phyloP scores from a whole-genome alignment of 2,797 vertebrate species.

The Micropoecilia bifurca region DNA sequence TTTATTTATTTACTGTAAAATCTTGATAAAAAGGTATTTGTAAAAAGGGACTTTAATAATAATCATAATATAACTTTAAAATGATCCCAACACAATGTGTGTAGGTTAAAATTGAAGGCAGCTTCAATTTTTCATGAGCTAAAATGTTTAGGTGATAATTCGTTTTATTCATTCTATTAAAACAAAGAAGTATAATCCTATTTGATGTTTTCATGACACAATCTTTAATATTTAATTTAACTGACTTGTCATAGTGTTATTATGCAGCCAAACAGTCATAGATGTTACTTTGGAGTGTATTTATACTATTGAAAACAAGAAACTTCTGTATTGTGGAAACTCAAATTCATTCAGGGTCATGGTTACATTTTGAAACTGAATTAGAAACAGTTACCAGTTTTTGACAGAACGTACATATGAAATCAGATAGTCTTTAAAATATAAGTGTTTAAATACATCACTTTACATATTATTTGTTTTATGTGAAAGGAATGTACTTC shows the following conservation, averaged over 20 bases:
- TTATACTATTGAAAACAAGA: background rate
- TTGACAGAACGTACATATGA: background rate
- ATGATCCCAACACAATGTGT: background rate
- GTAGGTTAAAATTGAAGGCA: background rate
- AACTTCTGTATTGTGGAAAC: background rate
- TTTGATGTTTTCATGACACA: background rate
- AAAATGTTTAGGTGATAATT: background rate
- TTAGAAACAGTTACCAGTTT: background rate
- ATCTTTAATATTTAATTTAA: background rate
- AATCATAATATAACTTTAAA: background rate
- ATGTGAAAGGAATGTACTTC: background rate
- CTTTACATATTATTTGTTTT: background rate
- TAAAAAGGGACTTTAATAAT: background rate
- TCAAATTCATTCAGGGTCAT: background rate
- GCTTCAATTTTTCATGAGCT: background rate
- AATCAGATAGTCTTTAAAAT: background rate
- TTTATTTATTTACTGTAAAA: too few species aligned
- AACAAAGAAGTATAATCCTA: background rate
- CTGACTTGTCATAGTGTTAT: background rate
- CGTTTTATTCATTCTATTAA: background rate
- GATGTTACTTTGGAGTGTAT: background rate
- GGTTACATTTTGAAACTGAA: background rate
- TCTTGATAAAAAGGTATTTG: background rate
- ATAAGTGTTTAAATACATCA: background rate
- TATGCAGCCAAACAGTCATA: background rate